phyloP scores from a whole-genome alignment of 1,140 invertebrate genomes.

The Heliconius melpomene region DNA sequence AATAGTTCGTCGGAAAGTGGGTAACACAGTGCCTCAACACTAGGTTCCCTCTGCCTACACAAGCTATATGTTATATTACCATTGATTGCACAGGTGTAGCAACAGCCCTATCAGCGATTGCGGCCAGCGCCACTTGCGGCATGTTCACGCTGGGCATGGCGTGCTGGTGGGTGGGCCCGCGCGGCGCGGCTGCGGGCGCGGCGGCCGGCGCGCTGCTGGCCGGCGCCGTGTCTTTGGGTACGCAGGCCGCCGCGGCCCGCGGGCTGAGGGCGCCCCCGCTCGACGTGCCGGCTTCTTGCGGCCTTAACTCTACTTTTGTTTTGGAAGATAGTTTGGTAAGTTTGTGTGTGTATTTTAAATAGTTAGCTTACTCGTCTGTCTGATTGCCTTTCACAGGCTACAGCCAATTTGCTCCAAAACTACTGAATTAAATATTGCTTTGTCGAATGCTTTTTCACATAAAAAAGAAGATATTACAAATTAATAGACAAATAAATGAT shows the following conservation, averaged over 20 bases:
- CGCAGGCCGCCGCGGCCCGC: slow-evolving; percentile 66
- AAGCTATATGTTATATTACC: too few relatives aligned
- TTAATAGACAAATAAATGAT: too few relatives aligned
- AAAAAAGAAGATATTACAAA: too few relatives aligned
- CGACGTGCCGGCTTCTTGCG: slow-evolving; percentile 48
- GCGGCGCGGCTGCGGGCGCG: slow-evolving; percentile 83
- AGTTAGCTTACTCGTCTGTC: too few relatives aligned
- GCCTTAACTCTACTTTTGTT: slow-evolving; percentile 46
- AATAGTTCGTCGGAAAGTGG: too few relatives aligned
- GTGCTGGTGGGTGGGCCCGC: slow-evolving; percentile 90
- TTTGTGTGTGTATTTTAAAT: background rate
- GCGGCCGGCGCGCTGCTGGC: slow-evolving; percentile 82
- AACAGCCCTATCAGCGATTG: slow-evolving; percentile 89
- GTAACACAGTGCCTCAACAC: too few relatives aligned
- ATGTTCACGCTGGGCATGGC: slow-evolving; percentile 93
- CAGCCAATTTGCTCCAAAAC: too few relatives aligned
- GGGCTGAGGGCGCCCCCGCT: slow-evolving; percentile 59
- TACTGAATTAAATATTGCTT: too few relatives aligned
- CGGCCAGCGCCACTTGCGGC: slow-evolving; percentile 91
- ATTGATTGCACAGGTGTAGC: slow-evolving; percentile 83
- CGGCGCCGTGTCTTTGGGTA: slow-evolving; percentile 82
- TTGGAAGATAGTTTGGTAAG: slow-evolving; percentile 40
- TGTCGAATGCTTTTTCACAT: too few relatives aligned
- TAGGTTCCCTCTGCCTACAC: too few relatives aligned
- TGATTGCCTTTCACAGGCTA: too few relatives aligned